Base-by-base conservation (phyloP, 2,888 invertebrate species). In the Sicus ferrugineus region DNA sequence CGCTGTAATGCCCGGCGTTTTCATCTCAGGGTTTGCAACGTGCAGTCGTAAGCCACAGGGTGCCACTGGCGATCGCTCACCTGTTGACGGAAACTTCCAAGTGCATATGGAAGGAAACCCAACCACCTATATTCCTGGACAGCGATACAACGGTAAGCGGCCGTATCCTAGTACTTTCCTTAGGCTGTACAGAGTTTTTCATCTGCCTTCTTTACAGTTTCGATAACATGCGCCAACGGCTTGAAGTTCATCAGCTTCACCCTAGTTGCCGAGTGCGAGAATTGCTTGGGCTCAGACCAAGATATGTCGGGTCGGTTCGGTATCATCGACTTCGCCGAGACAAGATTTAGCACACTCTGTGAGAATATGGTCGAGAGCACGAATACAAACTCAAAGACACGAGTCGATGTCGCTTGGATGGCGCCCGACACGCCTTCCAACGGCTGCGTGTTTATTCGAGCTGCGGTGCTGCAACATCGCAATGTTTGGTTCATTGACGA, bases 401-500 rank as follows among this genome's bases (percentile, higher is more conserved):
- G 90, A 77, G 88, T 94, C 63, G 90, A 91, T 84, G 91, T 92
- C 74, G 76, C 78, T 28, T 97, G 97, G 97, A 90, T 90, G 72
- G 95, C 97, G 0, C 97, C 97, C 0, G 85, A 89, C 0, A 59
- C 73, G 2, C 83, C 89, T 2, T 90, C 91, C 16, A 89, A 90
- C 19, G 95, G 95, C 2, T 97, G 97, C 81, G 89, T 97, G 46
- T 89, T 90, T 64, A 91, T 95, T 79, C 91, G 91, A 75, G 93
- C 93, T 0, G 92, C 92, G 23, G 89, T 95, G 3, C 88, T 94
- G 61, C 92, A 93, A 81, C 88, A 90, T 77, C 87, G 89, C 1
- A 89, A 90, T 72, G 86, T 89, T 0, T 95, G 95, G 95, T 94
- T 90, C 82, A 91, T 91, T 81, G 94, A 95, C 79, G 94, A 94